Percentiles rank a stretch among this genome's conserved stretches.
phyloP scores from a whole-genome alignment of 23 tunicate genomes.

The Trididemnum clinides region DNA sequence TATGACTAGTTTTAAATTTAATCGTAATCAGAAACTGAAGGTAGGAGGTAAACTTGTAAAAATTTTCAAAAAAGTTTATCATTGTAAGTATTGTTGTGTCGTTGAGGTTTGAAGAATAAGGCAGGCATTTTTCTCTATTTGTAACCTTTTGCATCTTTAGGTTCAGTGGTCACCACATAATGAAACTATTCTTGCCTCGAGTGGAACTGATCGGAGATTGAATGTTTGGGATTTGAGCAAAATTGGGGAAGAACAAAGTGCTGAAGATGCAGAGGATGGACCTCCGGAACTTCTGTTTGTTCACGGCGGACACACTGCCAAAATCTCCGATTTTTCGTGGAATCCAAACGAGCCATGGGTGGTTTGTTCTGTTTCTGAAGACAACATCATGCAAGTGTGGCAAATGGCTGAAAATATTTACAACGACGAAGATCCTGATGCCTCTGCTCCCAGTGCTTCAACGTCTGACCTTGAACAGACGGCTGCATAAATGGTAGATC shows the following conservation, averaged over 20 bases:
- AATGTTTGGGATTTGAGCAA: slow-evolving; percentile 89
- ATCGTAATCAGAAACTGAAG: no score
- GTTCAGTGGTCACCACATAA: slow-evolving; percentile 98
- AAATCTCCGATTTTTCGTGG: slow-evolving; percentile 94
- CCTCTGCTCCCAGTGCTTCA: not conserved
- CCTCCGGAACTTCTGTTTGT: slow-evolving; percentile 78
- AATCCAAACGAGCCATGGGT: slow-evolving; percentile 90
- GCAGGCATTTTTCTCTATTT: no score
- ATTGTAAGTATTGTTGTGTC: no score
- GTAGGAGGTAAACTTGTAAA: no score
- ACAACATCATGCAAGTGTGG: slow-evolving; percentile 90
- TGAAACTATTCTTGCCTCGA: slow-evolving; percentile 89
- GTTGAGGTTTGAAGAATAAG: no score
- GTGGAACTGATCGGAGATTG: slow-evolving; percentile 87
- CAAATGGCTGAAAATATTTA: slow-evolving; percentile 94
- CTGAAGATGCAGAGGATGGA: slow-evolving; percentile 89
- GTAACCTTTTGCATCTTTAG: no score
- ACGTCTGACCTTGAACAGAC: slow-evolving; percentile 23
- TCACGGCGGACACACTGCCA: slow-evolving; percentile 79
- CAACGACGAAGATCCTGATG: slow-evolving; percentile 71
- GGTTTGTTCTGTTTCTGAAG: slow-evolving; percentile 84
- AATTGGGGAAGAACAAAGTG: slow-evolving; percentile 77
- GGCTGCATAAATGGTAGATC: slow-evolving; percentile 26
- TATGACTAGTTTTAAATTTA: no score
- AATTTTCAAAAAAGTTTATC: no score